Percentiles rank a stretch among this genome's conserved stretches.
Evolutionary conservation across 2,888 invertebrate genomes (phyloP).

Genomic region (Cheiracanthium punctorium): DNA sequence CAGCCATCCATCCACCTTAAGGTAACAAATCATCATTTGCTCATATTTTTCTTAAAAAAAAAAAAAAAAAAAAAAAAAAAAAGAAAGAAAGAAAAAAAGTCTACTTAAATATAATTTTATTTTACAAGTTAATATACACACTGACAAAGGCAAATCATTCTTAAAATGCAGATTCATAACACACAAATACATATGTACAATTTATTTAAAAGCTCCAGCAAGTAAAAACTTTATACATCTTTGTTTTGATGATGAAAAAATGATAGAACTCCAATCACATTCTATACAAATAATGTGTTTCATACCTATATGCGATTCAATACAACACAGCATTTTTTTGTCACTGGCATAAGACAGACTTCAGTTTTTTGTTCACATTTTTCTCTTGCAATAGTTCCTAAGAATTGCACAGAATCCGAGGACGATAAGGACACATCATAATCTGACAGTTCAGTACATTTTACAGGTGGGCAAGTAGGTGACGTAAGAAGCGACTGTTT

Average conservation of each 20-base stretch:
- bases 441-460: too few relatives aligned
- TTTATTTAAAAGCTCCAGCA: neutral
- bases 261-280: neutral
- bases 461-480: too few relatives aligned
- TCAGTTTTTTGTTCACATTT: neutral
- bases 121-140: slow-evolving; percentile 12
- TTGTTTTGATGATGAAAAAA: neutral
- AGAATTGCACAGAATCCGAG: neutral
- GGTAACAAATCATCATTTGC: too few relatives aligned
- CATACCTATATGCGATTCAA: neutral
- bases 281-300: neutral
- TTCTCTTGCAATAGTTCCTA: neutral
- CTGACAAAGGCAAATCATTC: neutral
- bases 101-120: slow-evolving; percentile 12
- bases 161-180: neutral
- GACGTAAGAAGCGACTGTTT: too few relatives aligned
- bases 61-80: too few relatives aligned
- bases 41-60: too few relatives aligned
- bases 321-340: slow-evolving; percentile 24
- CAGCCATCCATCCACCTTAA: too few relatives aligned
- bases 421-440: too few relatives aligned
- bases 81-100: too few relatives aligned
- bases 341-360: neutral
- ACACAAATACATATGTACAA: neutral
- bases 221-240: neutral